Evolutionary conservation across 2,113 vertebrate genomes (phyloP), one percentile per base, ranked within the genome.

Genomic region (Proteles cristata): DNA sequence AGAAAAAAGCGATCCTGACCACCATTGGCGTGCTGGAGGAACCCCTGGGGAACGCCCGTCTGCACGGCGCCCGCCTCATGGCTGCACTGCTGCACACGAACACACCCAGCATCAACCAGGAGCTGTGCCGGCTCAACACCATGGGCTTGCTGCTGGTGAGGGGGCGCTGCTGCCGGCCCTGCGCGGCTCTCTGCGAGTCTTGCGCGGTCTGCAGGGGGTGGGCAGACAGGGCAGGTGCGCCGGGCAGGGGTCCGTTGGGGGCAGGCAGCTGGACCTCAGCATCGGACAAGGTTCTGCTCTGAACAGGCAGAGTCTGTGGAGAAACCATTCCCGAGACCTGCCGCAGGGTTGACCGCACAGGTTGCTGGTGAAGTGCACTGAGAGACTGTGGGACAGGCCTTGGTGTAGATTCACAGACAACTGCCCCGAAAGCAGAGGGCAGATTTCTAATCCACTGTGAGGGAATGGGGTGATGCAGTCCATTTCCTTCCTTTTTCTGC

Each of bases 1-100:
- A 99, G 99, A 99, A 99, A 98, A 97, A 99, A 97, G 99, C 99
- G 35, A 99, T 99, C 99, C 98, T 99, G 96, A 99, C 99, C 11
- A 99, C 99, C 23, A 99, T 99, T 25, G 99, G 99, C 11, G 96
- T 99, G 97, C 98, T 99, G 94, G 99, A 99, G 98, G 99, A 99
- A 99, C 99, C 99, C 0, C 98, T 99, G 97, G 99, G 99, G 35
- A 99, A 99, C 1, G 99, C 99, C 48, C 99, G 99, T 68, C 99
- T 99, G 88, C 99, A 99, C 0, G 99, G 99, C 8, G 99, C 99
- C 33, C 99, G 99, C 7, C 99, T 99, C 35, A 99, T 99, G 92
- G 99, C 99, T 4, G 99, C 99, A 8, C 98, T 99, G 97, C 99
- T 99, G 80, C 99, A 99, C 98, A 99, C 99, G 31, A 99, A 98